These are phyloP conservation scores for Ophthalmolycus amberensis DNA, from an alignment of 2,113 vertebrate genomes.

Conservation along the genomic window DNA sequence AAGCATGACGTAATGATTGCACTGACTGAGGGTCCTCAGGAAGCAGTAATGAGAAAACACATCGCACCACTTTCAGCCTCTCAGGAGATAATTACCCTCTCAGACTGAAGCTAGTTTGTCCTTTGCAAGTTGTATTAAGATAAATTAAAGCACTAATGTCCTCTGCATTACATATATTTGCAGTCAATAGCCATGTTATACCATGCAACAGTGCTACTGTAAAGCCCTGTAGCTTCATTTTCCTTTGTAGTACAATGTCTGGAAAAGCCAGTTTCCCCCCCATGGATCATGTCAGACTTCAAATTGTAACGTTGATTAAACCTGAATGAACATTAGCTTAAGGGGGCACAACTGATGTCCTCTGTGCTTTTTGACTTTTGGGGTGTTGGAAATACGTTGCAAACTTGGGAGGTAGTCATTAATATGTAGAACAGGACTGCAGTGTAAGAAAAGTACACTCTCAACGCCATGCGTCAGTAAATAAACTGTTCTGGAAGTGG, in stretches of 20 bases:
- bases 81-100: constrained; percentile 31
- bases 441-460: constrained; percentile 63
- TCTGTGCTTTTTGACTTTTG: not conserved
- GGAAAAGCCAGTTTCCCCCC: not conserved
- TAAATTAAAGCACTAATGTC: not conserved
- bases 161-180: constrained; percentile 50
- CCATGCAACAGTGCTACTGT: constrained; percentile 3
- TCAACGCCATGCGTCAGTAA: constrained; percentile 71
- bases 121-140: not conserved
- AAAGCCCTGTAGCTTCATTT: not conserved
- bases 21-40: not conserved
- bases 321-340: constrained; percentile 1
- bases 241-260: constrained; percentile 18
- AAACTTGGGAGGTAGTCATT: not conserved
- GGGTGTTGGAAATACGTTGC: not conserved
- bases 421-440: constrained; percentile 14
- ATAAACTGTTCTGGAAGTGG: constrained; percentile 77
- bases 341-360: constrained; percentile 39
- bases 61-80: constrained; percentile 33
- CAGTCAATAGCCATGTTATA: constrained; percentile 34
- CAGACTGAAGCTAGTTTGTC: constrained; percentile 31
- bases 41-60: constrained; percentile 39
- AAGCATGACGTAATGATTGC: constrained; percentile 29
- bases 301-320: not conserved
- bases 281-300: not conserved